Evolutionary conservation across 1,140 invertebrate genomes (phyloP).

Genomic region (Hypsibius dujardini): DNA sequence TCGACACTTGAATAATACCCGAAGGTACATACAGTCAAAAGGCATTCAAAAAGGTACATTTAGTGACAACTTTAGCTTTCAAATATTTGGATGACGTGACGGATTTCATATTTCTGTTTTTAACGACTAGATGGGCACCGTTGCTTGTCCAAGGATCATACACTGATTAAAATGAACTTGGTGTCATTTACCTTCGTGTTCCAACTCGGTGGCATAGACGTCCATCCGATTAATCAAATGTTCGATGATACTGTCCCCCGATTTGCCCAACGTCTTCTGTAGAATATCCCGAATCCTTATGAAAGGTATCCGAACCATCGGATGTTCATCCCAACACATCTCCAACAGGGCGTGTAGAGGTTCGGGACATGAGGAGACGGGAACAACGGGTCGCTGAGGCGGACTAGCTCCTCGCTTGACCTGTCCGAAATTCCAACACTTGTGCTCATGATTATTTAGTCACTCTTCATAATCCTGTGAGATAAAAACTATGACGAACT

Average conservation of each 20-base stretch:
- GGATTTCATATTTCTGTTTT: too few relatives aligned
- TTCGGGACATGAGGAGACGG: background rate
- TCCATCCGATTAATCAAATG: slow-evolving; percentile 5
- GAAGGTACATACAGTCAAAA: too few relatives aligned
- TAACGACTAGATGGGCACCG: too few relatives aligned
- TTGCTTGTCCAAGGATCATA: too few relatives aligned
- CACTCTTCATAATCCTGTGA: background rate
- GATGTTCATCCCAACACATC: slow-evolving; percentile 29
- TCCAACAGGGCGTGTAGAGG: slow-evolving; percentile 26
- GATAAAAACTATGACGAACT: background rate
- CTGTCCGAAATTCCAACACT: background rate
- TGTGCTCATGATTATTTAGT: background rate
- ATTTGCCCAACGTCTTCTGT: background rate
- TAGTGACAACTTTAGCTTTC: too few relatives aligned
- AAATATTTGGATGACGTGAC: too few relatives aligned
- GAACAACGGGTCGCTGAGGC: background rate
- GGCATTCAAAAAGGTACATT: too few relatives aligned
- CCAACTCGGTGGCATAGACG: background rate
- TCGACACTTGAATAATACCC: too few relatives aligned
- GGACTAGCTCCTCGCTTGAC: background rate
- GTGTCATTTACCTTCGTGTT: background rate
- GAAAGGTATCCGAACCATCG: slow-evolving; percentile 23
- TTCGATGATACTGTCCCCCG: background rate
- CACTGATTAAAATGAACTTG: too few relatives aligned
- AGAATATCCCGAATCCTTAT: background rate